Base-by-base conservation (phyloP, 2,797 vertebrate species). In the Champsocephalus esox region DNA sequence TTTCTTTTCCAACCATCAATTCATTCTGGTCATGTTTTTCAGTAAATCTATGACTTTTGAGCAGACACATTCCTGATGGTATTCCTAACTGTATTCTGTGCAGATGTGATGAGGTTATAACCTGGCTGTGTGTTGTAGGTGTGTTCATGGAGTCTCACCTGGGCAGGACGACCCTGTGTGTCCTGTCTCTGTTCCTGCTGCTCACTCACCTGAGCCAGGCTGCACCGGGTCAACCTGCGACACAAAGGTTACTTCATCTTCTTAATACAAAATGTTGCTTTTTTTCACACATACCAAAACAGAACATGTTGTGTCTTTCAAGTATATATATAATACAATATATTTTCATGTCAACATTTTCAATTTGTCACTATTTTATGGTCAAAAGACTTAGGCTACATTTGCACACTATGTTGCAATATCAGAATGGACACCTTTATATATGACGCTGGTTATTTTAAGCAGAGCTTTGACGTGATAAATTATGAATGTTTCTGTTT, bases 171-270 rank as follows among this genome's bases (percentile, higher is more conserved):
- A 54, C 81, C 43, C 65, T 64, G 12, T 54, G 59, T 70, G 57
- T 89, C 50, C 69, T 92, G 16, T 80, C 41, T 21, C 45, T 92
- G 51, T 56, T 75, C 32, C 74, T 93, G 64, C 74, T 93, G 61
- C 73, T 93, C 11, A 50, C 73, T 2, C 77, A 87, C 28, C 48
- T 82, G 76, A 80, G 86, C 76, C 68, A 81, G 67, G 82, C 89
- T 69, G 92, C 91, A 45, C 92, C 92, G 14, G 93, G 92, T 51
- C 54, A 73, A 21, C 72, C 89, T 17, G 89, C 70, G 12, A 28
- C 78, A 52, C 60, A 84, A 28, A 89, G 91, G 93, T 94, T 79
- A 82, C 9, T 0, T 1, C 50, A 38, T 14, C 10, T 49, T 5
- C 9, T 10, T 7, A 12, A 1, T 43, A 21, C 3, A 11, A n/a